These are phyloP conservation scores for Ctenopoma kingsleyae DNA, from an alignment of 2,797 vertebrate species.

Conservation along the genomic window DNA sequence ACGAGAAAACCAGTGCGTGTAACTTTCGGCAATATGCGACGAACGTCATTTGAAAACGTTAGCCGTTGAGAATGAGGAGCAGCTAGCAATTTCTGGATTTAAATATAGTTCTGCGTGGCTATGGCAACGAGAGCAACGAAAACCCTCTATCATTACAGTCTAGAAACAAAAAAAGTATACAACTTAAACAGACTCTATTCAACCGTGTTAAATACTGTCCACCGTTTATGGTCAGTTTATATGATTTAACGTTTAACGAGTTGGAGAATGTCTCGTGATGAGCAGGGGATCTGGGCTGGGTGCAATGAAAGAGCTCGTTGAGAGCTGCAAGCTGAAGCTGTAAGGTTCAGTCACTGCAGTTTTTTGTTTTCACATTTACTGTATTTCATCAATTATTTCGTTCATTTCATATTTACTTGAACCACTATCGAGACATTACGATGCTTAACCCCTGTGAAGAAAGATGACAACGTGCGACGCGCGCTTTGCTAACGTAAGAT, in stretches of 20 bases:
- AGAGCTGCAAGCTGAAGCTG: background rate
- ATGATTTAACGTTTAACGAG: background rate
- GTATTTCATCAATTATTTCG: background rate
- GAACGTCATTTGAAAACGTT: background rate
- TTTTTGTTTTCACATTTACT: no score
- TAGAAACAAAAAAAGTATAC: background rate
- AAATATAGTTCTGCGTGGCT: conserved; percentile 12
- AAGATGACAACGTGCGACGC: background rate
- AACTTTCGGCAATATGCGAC: background rate
- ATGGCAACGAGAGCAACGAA: background rate
- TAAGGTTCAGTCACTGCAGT: background rate
- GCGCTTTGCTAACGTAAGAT: background rate
- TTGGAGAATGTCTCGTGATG: background rate
- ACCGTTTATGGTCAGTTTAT: background rate
- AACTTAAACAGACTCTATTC: background rate
- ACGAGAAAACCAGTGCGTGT: no score
- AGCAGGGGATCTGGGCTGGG: no score
- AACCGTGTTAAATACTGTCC: background rate
- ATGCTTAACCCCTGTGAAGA: rapidly evolving
- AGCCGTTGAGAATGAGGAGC: background rate
- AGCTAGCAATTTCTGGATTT: conserved; percentile 5
- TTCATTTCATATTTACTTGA: background rate
- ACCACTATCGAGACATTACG: no score
- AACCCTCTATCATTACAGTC: background rate
- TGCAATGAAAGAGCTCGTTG: background rate